Base-by-base conservation (phyloP, 2,797 vertebrate genomes). In the Tadarida brasiliensis region DNA sequence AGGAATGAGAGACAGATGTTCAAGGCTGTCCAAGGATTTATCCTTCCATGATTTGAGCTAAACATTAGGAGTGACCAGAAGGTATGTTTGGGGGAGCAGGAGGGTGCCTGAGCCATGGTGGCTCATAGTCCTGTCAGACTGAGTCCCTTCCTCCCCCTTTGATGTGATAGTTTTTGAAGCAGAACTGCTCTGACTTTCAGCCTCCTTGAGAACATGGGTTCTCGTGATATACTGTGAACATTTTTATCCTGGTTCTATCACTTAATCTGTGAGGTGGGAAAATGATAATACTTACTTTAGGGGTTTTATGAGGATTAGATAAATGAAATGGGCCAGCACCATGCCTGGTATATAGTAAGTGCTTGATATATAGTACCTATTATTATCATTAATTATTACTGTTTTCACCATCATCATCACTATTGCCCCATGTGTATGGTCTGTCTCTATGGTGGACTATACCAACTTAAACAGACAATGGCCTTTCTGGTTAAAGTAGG, bases 211-310 rank as follows among this genome's bases (percentile, higher is more conserved):
- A 71, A 30, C n/a, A 54, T 47, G 56, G 15, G 19, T 35, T 71
- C 78, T 56, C 0, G 2, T 44, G 28, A 56, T 0, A 8, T 11
- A 15, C 11, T 71, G 26, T 78, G 35, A 20, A 89, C 35, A 49
- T 67, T 83, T 91, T 44, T 93, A 20, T 73, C n/a, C 61, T 73
- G 26, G 26, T 54, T 88, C 33, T 71, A 44, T 59, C 1, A 4
- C 14, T 20, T 87, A 63, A 82, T 59, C 39, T 81, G 11, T 61
- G 90, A 93, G 87, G 26, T 63, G 70, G 91, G 49, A 83, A 87
- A 86, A 68, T 93, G 51, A 81, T 22, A n/a, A 22, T 39, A 28
- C 20, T 78, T 59, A 26, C 17, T 47, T 57, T 17, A 49, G n/a
- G 51, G 54, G 30, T 86, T 91, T 51, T 59, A 35, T 57, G 44